phyloP scores from a whole-genome alignment of 2,113 vertebrate species.

The Halcyon senegalensis region DNA sequence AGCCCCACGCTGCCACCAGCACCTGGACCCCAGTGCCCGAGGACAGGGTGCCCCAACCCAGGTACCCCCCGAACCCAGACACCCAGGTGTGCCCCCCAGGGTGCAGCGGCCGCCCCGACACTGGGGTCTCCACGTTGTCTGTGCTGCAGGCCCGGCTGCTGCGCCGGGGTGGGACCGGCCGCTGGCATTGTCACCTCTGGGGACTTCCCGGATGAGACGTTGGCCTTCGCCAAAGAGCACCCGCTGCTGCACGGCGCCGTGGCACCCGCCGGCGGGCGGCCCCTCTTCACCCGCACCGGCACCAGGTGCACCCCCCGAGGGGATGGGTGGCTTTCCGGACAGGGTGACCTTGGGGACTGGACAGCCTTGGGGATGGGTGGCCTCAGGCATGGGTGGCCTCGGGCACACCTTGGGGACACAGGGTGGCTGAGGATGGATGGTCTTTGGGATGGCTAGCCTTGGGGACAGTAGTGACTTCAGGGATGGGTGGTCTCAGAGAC shows the following conservation, averaged over 20 bases:
- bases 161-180: slow-evolving; percentile 84
- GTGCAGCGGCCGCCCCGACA: accelerated
- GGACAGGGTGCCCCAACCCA: slow-evolving; percentile 89
- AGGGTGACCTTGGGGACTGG: background rate
- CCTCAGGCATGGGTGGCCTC: background rate
- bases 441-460: no score
- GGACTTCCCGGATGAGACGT: slow-evolving; percentile 89
- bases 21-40: slow-evolving; percentile 90
- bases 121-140: accelerated
- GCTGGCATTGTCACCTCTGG: slow-evolving; percentile 80
- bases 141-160: slow-evolving; percentile 85
- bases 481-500: no score
- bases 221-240: slow-evolving; percentile 94
- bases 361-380: background rate
- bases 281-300: slow-evolving; percentile 90
- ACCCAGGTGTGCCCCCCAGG: accelerated
- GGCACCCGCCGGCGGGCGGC: slow-evolving; percentile 81
- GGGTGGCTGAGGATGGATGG: background rate
- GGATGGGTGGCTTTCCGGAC: background rate
- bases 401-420: no score
- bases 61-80: slow-evolving; percentile 54
- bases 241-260: slow-evolving; percentile 91
- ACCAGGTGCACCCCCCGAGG: slow-evolving; percentile 22
- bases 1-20: slow-evolving; percentile 86
- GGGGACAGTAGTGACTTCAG: no score